A percentile compares a stretch with the other conserved stretches of the same genome.
These are phyloP conservation scores for Colius striatus DNA, from an alignment of 2,113 vertebrate genomes.

Conservation along the genomic window DNA sequence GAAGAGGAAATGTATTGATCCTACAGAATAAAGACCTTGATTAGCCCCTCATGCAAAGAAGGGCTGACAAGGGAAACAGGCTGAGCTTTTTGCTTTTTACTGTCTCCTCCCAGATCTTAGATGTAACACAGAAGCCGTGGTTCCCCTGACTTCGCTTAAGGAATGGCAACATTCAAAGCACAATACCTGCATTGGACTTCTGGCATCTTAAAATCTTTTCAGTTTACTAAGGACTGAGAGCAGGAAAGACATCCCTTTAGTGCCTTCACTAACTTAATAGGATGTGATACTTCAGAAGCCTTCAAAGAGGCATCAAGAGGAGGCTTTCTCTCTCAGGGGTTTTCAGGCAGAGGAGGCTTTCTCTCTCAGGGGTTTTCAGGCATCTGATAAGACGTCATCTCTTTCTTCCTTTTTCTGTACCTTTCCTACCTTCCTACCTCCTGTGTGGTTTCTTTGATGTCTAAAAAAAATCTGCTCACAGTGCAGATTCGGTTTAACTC, in stretches of 20 bases:
- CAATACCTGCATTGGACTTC: neutral
- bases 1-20: neutral
- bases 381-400: neutral
- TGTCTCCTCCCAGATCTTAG: neutral
- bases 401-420: neutral
- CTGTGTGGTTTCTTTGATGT: neutral
- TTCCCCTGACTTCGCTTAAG: neutral
- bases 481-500: neutral
- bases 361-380: neutral
- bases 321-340: neutral
- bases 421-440: neutral
- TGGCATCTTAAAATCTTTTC: neutral
- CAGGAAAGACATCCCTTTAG: neutral
- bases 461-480: neutral
- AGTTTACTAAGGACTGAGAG: neutral
- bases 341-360: neutral
- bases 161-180: neutral
- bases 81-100: neutral
- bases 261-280: neutral
- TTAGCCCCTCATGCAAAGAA: neutral
- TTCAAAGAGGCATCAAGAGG: neutral
- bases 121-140: neutral
- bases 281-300: neutral
- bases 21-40: neutral
- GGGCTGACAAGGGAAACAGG: neutral